phyloP scores from a whole-genome alignment of 2,113 vertebrate species.

The Oenanthe oenanthe region DNA sequence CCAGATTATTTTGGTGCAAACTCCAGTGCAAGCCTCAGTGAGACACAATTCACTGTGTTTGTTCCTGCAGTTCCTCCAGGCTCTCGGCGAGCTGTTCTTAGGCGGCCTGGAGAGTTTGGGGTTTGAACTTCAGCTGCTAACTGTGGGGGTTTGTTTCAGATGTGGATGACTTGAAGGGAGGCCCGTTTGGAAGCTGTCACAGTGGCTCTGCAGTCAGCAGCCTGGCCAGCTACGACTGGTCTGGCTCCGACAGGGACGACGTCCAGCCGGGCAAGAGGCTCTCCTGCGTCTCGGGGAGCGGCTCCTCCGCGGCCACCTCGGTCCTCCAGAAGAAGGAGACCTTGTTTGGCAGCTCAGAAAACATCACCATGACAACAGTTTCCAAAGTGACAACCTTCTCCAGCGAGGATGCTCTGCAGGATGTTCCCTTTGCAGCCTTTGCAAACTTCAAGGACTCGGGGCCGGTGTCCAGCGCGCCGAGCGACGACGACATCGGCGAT shows the following conservation, averaged over 20 bases:
- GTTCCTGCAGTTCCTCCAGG: background rate
- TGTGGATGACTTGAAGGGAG: conserved; percentile 90
- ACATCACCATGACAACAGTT: conserved; percentile 80
- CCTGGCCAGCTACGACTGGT: conserved; percentile 87
- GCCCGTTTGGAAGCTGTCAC: conserved; percentile 83
- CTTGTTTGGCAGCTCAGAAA: conserved; percentile 88
- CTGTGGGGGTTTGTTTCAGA: conserved; percentile 82
- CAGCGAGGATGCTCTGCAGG: conserved; percentile 74
- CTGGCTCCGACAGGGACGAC: conserved; percentile 90
- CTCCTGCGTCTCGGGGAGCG: conserved; percentile 63
- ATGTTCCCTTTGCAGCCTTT: conserved; percentile 79
- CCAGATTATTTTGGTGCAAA: background rate
- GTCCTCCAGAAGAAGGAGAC: conserved; percentile 84
- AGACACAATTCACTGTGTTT: background rate
- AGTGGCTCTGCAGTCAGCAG: conserved; percentile 80
- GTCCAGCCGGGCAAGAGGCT: conserved; percentile 77
- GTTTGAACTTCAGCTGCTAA: conserved; percentile 47
- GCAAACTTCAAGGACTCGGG: conserved; percentile 76
- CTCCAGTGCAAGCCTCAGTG: background rate
- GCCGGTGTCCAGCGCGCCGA: background rate
- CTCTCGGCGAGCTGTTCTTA: background rate
- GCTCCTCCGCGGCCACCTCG: conserved; percentile 72
- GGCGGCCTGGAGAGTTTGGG: background rate
- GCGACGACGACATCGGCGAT: conserved; percentile 71
- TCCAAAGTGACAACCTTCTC: conserved; percentile 82